A percentile compares a stretch with the other conserved stretches of the same genome.
Conservation (phyloP, 2,797 vertebrate genomes). For the Smutsia temminckii region DNA sequence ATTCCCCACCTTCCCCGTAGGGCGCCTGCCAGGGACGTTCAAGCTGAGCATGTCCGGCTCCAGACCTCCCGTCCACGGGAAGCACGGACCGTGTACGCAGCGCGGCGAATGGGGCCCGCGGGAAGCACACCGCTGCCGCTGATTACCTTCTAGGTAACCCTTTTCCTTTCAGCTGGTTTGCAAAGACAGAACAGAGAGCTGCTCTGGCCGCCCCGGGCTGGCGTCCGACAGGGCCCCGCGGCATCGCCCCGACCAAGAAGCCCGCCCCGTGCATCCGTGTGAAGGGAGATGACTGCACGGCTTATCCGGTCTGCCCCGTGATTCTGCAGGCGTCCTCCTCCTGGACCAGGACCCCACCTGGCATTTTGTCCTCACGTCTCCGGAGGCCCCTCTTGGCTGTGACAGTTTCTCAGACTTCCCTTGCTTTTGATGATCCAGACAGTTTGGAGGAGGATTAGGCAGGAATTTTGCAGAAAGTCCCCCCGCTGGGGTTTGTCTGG, state of each 20-base stretch:
- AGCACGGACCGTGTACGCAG: rapidly evolving
- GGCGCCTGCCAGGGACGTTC: background rate
- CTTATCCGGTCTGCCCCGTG: too few relatives aligned
- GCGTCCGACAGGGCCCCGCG: rapidly evolving
- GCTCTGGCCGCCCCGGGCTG: background rate
- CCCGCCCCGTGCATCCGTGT: rapidly evolving
- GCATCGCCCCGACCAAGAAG: background rate
- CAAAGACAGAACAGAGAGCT: background rate
- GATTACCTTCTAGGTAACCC: background rate
- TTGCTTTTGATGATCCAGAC: background rate
- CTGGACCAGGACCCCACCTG: background rate
- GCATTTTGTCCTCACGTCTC: rapidly evolving
- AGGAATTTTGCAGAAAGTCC: background rate
- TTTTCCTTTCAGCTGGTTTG: background rate
- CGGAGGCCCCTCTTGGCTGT: background rate
- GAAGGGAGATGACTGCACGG: rapidly evolving
- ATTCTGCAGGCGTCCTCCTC: background rate
- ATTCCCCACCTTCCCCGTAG: too few relatives aligned
- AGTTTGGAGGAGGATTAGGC: background rate
- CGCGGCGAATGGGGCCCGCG: rapidly evolving
- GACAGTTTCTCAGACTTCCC: background rate
- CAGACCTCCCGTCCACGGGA: background rate
- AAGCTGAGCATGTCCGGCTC: background rate
- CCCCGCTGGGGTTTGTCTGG: background rate
- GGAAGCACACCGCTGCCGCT: background rate